Conservation (phyloP, 2,113 vertebrate genomes). For the Nothobranchius furzeri region DNA sequence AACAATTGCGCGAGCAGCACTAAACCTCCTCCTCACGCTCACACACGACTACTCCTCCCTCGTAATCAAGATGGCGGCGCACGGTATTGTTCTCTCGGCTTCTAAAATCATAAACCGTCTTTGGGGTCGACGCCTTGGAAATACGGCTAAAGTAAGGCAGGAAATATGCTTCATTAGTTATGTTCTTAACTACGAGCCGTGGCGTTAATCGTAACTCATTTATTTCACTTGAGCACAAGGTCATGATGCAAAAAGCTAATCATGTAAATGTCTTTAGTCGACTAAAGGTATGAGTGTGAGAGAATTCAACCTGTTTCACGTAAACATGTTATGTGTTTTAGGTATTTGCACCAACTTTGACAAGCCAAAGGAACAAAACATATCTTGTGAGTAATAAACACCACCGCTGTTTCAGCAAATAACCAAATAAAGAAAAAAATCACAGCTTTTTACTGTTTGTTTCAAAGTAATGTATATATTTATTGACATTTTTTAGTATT, state of each 20-base stretch:
- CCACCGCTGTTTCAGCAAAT: no score
- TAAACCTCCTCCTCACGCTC: not conserved
- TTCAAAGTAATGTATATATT: not conserved
- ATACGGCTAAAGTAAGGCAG: constrained; percentile 70
- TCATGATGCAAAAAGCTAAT: constrained; percentile 35
- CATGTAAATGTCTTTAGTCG: no score
- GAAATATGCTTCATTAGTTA: not conserved
- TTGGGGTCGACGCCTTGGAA: constrained; percentile 61
- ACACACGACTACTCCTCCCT: not conserved
- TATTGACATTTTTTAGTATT: not conserved
- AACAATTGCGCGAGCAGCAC: not conserved
- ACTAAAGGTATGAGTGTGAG: no score
- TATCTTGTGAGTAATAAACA: constrained; percentile 57
- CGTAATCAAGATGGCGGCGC: constrained; percentile 74
- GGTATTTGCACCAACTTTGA: constrained; percentile 68
- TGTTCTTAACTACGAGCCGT: not conserved
- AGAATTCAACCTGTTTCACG: no score
- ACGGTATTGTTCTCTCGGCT: constrained; percentile 57
- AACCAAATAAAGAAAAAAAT: not conserved
- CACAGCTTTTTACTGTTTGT: constrained; percentile 1
- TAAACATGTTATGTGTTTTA: constrained; percentile 23
- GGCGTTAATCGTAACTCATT: not conserved
- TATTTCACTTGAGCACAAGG: constrained; percentile 52
- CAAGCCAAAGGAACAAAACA: constrained; percentile 58
- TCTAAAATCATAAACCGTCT: constrained; percentile 69